Base-by-base conservation (phyloP, 2,888 invertebrate species). In the Latrodectus elegans region DNA sequence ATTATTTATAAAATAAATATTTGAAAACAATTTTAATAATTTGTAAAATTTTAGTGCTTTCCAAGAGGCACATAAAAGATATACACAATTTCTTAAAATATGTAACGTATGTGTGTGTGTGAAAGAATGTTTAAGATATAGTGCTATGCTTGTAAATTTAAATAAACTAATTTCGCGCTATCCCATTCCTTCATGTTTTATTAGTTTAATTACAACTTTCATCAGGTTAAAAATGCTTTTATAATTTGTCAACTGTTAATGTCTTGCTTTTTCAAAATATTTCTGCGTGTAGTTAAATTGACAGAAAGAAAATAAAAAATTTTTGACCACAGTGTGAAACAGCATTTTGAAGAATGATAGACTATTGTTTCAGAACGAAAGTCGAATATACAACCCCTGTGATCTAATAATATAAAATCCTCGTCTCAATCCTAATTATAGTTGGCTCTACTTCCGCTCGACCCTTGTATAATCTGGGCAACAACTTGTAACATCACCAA, bases 361-460 rank as follows among this genome's bases (percentile, higher is more conserved):
- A 60, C 11, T 49, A 70, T 12, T 55, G 38, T 26, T 26, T 55
- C 38, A 10, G 78, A 78, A 78, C 78, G 70, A 78, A 78, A 70
- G 78, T 52, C 10, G 4, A 17, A 22, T n/a, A 75, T 22, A 53
- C 78, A 60, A 6, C 68, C 52, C n/a, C 26, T 60, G 15, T 26
- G 55, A 12, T 26, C 74, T 15, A 38, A 38, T 38, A 38, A 38
- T 38, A 11, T 14, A 53, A 67, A 52, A 68, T 52, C 52, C 26
- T 71, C 38, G n/a, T 71, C 71, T n/a, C n/a, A 49, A n/a, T 75
- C 76, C 55, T 83, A 67, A 85, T 75, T 74, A 79, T 60, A 14
- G 60, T 53, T 38, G 79, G 70, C 10, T 51, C 51, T 55, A 76
- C 78, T 85, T 85, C 85, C 85, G 85, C 55, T 75, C 73, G 17